Conservation (phyloP, 2,113 vertebrate species). For the Syngnathoides biaculeatus region DNA sequence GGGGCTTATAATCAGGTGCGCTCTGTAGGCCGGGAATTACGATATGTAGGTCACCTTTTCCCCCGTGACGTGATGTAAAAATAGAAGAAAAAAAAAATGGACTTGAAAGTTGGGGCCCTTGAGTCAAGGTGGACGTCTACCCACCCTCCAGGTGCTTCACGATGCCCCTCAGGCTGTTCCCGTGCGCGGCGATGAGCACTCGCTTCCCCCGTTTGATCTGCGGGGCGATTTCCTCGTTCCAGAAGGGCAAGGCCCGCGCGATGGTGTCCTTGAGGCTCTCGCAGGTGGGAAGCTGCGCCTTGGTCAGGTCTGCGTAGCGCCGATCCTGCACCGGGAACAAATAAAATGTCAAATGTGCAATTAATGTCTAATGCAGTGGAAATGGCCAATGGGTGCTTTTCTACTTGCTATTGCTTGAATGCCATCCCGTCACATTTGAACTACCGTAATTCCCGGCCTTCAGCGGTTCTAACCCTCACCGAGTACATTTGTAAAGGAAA, state of each 20-base stretch:
- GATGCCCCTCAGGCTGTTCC: conserved; percentile 88
- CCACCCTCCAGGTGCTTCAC: conserved; percentile 85
- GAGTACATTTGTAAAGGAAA: no score
- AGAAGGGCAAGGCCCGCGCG: conserved; percentile 85
- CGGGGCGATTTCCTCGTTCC: conserved; percentile 84
- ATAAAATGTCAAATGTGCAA: neutral
- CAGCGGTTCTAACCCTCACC: no score
- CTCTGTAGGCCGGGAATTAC: no score
- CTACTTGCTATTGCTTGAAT: no score
- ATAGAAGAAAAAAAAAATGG: no score
- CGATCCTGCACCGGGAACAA: conserved; percentile 71
- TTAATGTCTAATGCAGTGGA: neutral
- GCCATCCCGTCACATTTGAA: neutral
- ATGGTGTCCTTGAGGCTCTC: conserved; percentile 93
- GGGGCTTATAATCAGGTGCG: no score
- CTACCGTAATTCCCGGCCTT: no score
- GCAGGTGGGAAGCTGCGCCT: conserved; percentile 80
- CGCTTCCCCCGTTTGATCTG: conserved; percentile 86
- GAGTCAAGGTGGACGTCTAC: neutral
- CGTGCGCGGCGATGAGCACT: conserved; percentile 88
- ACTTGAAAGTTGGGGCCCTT: no score
- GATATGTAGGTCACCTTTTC: no score
- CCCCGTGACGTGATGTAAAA: no score
- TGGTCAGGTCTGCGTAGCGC: conserved; percentile 77
- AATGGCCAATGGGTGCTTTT: no score